Evolutionary conservation across 2,888 invertebrate species (phyloP).

Genomic region (Dioctria rufipes): DNA sequence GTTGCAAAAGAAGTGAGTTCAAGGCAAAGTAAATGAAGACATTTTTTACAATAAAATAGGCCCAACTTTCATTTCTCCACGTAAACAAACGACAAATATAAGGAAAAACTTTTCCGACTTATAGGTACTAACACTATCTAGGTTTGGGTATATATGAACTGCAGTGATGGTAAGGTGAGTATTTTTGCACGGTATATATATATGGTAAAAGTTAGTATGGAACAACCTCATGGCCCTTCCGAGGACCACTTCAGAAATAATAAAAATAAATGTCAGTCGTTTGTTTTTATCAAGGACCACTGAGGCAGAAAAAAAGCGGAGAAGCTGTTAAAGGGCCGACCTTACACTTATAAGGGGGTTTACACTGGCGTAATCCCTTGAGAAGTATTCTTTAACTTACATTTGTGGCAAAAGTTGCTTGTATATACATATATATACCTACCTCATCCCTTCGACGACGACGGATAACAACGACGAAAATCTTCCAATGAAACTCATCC

Average conservation of each 20-base stretch:
- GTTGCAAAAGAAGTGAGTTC: constrained; percentile 7
- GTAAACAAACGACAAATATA: neutral
- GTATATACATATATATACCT: neutral
- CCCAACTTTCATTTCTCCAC: constrained; percentile 35
- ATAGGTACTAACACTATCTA: neutral
- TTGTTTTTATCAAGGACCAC: constrained; percentile 69
- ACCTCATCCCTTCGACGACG: neutral
- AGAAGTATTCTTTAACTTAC: constrained; percentile 55
- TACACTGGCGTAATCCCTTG: constrained; percentile 54
- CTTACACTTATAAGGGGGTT: constrained; percentile 37
- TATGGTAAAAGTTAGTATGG: constrained; percentile 37
- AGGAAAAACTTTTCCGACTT: constrained; percentile 29
- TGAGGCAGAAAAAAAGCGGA: constrained; percentile 36
- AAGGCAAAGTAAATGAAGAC: constrained; percentile 56
- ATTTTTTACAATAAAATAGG: constrained; percentile 57
- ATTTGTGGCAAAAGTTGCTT: constrained; percentile 25
- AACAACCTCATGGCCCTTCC: constrained; percentile 51
- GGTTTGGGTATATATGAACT: constrained; percentile 8
- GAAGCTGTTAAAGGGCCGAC: constrained; percentile 12
- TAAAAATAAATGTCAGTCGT: constrained; percentile 72
- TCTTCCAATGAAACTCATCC: constrained; percentile 22
- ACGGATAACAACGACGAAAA: neutral
- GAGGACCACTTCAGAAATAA: constrained; percentile 65
- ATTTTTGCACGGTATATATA: constrained; percentile 34
- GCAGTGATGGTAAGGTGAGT: constrained; percentile 7